Evolutionary conservation across 2,888 invertebrate genomes (phyloP).

Genomic region (Agrochola lota): DNA sequence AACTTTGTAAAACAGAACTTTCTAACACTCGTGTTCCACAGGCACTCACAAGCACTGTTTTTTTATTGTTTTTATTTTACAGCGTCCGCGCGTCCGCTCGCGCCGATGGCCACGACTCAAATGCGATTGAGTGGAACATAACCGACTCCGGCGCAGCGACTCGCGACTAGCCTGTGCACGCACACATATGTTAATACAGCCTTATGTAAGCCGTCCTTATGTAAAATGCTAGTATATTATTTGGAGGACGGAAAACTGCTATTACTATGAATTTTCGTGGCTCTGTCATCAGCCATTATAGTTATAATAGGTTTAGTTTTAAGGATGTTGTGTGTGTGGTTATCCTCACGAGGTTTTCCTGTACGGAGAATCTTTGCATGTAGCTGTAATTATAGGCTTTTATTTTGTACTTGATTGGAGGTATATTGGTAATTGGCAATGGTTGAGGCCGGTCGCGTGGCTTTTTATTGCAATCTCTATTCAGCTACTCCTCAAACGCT

Average conservation of each 20-base stretch:
- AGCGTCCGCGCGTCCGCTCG: slow-evolving; percentile 75
- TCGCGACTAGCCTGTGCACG: slow-evolving; percentile 74
- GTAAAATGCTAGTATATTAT: slow-evolving; percentile 81
- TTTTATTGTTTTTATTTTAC: slow-evolving; percentile 54
- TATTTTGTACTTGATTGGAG: slow-evolving; percentile 7
- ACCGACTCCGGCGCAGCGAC: slow-evolving; percentile 83
- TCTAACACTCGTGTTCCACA: slow-evolving; percentile 73
- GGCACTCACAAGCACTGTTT: slow-evolving; percentile 74
- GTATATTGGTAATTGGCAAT: slow-evolving; percentile 25
- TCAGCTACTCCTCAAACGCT: not conserved
- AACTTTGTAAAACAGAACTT: slow-evolving; percentile 64
- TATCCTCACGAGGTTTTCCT: slow-evolving; percentile 46
- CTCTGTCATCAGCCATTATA: slow-evolving; percentile 63
- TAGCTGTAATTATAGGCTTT: slow-evolving; percentile 26
- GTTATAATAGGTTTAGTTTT: slow-evolving; percentile 60
- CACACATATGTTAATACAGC: slow-evolving; percentile 73
- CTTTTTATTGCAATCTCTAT: not conserved
- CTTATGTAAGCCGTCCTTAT: slow-evolving; percentile 82
- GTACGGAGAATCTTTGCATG: not conserved
- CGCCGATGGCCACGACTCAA: slow-evolving; percentile 79
- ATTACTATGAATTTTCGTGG: slow-evolving; percentile 78
- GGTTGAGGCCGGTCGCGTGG: slow-evolving; percentile 6
- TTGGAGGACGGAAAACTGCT: slow-evolving; percentile 83
- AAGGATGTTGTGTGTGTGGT: slow-evolving; percentile 62
- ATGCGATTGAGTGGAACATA: slow-evolving; percentile 89